Base-by-base conservation (phyloP, 64 coral and sea anemone species). In the Orbicella faveolata region DNA sequence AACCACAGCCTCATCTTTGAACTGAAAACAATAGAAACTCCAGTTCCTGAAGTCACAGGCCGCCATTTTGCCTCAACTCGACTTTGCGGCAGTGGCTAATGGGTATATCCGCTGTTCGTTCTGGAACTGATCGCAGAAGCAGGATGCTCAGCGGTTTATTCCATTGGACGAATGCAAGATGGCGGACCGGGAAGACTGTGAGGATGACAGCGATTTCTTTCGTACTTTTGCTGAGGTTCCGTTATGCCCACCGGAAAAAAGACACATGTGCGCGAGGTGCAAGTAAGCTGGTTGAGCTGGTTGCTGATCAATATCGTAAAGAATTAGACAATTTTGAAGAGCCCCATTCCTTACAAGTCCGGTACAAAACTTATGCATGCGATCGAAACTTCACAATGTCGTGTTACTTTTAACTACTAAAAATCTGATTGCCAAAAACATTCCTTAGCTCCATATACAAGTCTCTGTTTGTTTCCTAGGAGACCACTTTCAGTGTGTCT, bases 401-500 rank as follows among this genome's bases (percentile, higher is more conserved):
- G 3, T 4, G 44, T 48, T 48, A 48, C 0, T 48, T 30, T 48
- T 48, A 48, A 48, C 44, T 6, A 48, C 44, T 48, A 48, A 59
- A 14, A 59, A 59, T 59, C 55, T 16, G 55, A 59, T 59, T 1
- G 15, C 15, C 55, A 1, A 59, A 1, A 59, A 15, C 13, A 70
- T 25, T 70, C 30, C 23, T 26, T 25, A 10, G 21, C 0, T 26
- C 6, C 21, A 16, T 20, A 53, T 67, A 20, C 18, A 67, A 67
- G 6, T 67, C 10, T 7, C 10, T 26, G 5, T 70, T 21, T 10
- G 11, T 66, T 87, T 76, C 78, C 14, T 41, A 98, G 96, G 80
- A 90, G 96, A 81, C 96, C 96, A 75, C 72, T 44, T 34, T 77
- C 94, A n/a, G 96, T 95, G 14, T 99, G 97, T 79, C 64, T 99